These are phyloP conservation scores for Noturus placidus DNA, from an alignment of 2,113 vertebrate species.

Conservation along the genomic window DNA sequence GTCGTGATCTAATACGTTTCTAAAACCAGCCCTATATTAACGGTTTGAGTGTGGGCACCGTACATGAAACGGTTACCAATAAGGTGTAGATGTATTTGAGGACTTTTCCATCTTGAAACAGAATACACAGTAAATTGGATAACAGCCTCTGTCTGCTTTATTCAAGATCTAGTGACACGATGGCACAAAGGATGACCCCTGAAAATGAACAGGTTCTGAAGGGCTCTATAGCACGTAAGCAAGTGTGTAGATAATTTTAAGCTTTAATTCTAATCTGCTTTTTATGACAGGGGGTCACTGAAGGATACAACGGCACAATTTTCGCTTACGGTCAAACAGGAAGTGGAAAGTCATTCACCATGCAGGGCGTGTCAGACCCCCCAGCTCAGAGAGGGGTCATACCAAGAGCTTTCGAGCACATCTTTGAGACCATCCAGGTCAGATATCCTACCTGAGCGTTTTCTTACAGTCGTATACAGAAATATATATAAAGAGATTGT, in stretches of 20 bases:
- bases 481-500: not conserved
- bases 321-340: slow-evolving; percentile 90
- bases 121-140: slow-evolving; percentile 24
- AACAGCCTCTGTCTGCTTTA: not conserved
- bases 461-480: not conserved
- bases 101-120: slow-evolving; percentile 32
- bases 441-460: not conserved
- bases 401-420: slow-evolving; percentile 84
- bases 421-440: slow-evolving; percentile 90
- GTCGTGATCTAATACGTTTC: not conserved
- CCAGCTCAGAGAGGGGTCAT: slow-evolving; percentile 80
- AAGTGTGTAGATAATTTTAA: not conserved
- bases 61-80: not conserved
- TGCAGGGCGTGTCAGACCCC: slow-evolving; percentile 80
- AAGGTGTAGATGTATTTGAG: not conserved
- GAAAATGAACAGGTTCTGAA: not conserved
- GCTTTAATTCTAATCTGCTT: not conserved
- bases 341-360: slow-evolving; percentile 90
- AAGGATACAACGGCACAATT: slow-evolving; percentile 90
- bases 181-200: not conserved
- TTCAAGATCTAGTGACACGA: slow-evolving; percentile 10
- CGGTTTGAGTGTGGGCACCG: not conserved
- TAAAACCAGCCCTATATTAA: not conserved
- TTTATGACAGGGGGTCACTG: slow-evolving; percentile 79
- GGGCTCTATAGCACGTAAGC: not conserved